Conservation (phyloP, 2,797 vertebrate species). For the Chaunax sp. region DNA sequence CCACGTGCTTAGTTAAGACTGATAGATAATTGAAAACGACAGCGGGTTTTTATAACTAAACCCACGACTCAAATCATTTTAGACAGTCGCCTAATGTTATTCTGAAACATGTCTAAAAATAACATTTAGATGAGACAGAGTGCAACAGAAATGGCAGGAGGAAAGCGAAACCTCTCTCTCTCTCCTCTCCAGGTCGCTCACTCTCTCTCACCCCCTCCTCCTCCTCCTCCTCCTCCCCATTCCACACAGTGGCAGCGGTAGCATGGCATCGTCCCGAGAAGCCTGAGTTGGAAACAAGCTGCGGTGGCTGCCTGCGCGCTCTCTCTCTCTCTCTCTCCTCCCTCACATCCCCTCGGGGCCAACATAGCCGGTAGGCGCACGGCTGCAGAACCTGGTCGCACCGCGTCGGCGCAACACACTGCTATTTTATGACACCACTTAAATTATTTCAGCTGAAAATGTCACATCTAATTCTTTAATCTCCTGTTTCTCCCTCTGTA, state of each 20-base stretch:
- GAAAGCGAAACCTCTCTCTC: neutral
- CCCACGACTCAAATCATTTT: neutral
- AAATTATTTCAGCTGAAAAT: constrained; percentile 37
- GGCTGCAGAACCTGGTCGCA: constrained; percentile 42
- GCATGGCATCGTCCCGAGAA: constrained; percentile 66
- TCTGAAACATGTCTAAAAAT: constrained; percentile 31
- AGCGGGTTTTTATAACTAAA: constrained; percentile 9
- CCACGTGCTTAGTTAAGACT: neutral
- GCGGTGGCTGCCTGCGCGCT: constrained; percentile 54
- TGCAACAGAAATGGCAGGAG: constrained; percentile 19
- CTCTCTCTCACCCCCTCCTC: constrained; percentile 9
- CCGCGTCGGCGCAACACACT: constrained; percentile 32
- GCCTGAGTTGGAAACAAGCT: constrained; percentile 51
- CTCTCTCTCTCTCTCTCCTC: constrained; percentile 43
- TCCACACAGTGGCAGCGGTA: constrained; percentile 69
- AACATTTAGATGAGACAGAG: constrained; percentile 26
- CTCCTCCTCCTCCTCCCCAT: neutral
- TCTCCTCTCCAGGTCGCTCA: constrained; percentile 1
- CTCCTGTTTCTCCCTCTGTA: constrained; percentile 40
- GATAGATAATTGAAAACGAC: neutral
- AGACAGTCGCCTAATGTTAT: neutral
- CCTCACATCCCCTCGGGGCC: constrained; percentile 36
- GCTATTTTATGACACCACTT: constrained; percentile 47
- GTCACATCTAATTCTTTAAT: constrained; percentile 53
- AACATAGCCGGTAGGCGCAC: constrained; percentile 59